phyloP scores from a whole-genome alignment of 2,797 vertebrate species.

The Labroides dimidiatus region DNA sequence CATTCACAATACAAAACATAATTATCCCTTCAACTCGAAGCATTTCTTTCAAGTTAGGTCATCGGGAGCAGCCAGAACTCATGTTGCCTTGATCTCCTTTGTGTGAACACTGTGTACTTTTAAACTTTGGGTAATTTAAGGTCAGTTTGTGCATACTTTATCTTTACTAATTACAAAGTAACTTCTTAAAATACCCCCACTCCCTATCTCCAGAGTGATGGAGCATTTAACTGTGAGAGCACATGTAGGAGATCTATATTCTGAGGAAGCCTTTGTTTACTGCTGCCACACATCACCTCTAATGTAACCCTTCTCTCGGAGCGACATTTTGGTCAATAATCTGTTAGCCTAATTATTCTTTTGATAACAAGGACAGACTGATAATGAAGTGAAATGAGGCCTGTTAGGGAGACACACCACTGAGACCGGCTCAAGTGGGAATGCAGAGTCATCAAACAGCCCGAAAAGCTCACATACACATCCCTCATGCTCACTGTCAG shows the following conservation, averaged over 20 bases:
- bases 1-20: constrained; percentile 38
- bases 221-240: constrained; percentile 20
- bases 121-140: constrained; percentile 47
- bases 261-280: constrained; percentile 26
- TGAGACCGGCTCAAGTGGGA: constrained; percentile 79
- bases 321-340: constrained; percentile 47
- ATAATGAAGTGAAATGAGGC: constrained; percentile 39
- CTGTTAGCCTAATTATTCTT: constrained; percentile 34
- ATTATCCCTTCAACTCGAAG: constrained; percentile 34
- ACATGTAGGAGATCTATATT: constrained; percentile 32
- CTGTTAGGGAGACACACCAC: constrained; percentile 55
- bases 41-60: constrained; percentile 14
- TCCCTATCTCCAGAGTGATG: constrained; percentile 19
- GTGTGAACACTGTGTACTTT: constrained; percentile 18
- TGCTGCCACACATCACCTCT: constrained; percentile 26
- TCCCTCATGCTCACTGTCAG: constrained; percentile 20
- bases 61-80: constrained; percentile 15
- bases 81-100: constrained; percentile 26
- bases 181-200: constrained; percentile 19
- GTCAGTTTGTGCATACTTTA: constrained; percentile 29
- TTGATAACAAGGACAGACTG: constrained; percentile 20
- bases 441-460: constrained; percentile 42
- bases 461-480: constrained; percentile 19
- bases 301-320: constrained; percentile 16
- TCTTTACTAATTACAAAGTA: constrained; percentile 5